Percentiles rank a stretch among this genome's conserved stretches.
These are phyloP conservation scores for Spodoptera frugiperda DNA, from an alignment of 1,140 invertebrate genomes.

Conservation along the genomic window DNA sequence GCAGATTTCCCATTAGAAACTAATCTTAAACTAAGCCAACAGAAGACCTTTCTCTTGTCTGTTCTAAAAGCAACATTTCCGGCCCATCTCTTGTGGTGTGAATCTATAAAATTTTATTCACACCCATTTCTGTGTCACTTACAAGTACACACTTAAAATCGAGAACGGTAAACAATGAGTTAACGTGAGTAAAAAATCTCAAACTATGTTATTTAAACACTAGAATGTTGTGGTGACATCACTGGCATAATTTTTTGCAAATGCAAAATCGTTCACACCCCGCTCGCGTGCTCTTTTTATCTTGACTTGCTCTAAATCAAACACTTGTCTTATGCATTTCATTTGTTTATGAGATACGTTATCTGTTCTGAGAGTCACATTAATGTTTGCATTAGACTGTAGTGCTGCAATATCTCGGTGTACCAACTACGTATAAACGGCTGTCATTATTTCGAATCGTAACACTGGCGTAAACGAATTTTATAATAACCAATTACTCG, in stretches of 20 bases:
- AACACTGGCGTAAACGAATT: background rate
- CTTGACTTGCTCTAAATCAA: slow-evolving; percentile 25
- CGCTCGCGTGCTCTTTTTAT: slow-evolving; percentile 20
- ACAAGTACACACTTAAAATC: slow-evolving; percentile 22
- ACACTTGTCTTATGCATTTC: slow-evolving; percentile 41
- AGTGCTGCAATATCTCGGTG: slow-evolving; percentile 37
- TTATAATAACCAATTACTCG: background rate
- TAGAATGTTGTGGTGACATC: slow-evolving; percentile 27
- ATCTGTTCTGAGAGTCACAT: slow-evolving; percentile 27
- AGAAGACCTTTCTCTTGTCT: slow-evolving; percentile 19
- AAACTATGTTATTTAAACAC: slow-evolving; percentile 38
- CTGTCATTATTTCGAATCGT: slow-evolving; percentile 7
- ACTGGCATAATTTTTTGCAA: slow-evolving; percentile 33
- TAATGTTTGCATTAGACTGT: slow-evolving; percentile 24
- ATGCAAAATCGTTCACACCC: slow-evolving; percentile 5
- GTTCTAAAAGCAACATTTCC: slow-evolving; percentile 1
- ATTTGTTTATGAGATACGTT: slow-evolving; percentile 43
- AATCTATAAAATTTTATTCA: slow-evolving; percentile 43
- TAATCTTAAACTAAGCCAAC: slow-evolving; percentile 1
- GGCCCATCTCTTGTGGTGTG: slow-evolving; percentile 14
- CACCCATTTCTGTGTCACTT: slow-evolving; percentile 41
- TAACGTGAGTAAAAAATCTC: slow-evolving; percentile 16
- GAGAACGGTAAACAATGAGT: slow-evolving; percentile 45
- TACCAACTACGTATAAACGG: slow-evolving; percentile 1
- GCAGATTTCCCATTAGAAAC: slow-evolving; percentile 20